Evolutionary conservation across 2,113 vertebrate genomes (phyloP).

Genomic region (Meleagris gallopavo): DNA sequence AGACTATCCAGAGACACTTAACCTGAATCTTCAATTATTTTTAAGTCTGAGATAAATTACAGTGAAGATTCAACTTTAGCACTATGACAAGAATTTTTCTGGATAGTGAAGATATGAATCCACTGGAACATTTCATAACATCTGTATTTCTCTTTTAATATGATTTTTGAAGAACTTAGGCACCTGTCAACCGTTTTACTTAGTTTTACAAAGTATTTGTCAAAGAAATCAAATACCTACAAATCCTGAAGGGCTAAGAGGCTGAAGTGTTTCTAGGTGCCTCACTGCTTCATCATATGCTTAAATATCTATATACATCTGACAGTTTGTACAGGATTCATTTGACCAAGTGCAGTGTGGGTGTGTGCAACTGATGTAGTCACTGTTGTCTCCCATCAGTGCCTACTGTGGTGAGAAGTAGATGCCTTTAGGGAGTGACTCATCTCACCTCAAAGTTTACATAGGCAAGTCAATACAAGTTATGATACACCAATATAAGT

Average conservation of each 20-base stretch:
- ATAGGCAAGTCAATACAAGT: neutral
- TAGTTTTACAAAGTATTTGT: neutral
- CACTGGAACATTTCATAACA: neutral
- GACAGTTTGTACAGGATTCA: neutral
- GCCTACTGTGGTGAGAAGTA: neutral
- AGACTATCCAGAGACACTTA: neutral
- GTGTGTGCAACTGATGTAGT: constrained; percentile 43
- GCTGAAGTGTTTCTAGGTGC: neutral
- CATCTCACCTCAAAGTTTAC: constrained; percentile 36
- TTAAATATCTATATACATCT: neutral
- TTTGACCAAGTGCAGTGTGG: neutral
- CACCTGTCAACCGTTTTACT: too few species aligned
- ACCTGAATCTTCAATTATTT: neutral
- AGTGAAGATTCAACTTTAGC: neutral
- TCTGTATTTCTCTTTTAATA: neutral
- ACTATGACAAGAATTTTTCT: neutral
- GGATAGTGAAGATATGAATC: neutral
- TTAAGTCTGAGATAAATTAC: neutral
- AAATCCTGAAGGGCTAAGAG: neutral
- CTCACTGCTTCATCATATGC: neutral
- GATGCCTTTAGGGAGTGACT: constrained; percentile 45
- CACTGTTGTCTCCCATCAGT: constrained; percentile 5
- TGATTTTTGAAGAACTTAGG: neutral
- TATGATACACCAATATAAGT: neutral
- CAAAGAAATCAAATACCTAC: neutral